A percentile compares a stretch with the other conserved stretches of the same genome.
These are phyloP conservation scores for Nothocercus julius DNA, from an alignment of 2,113 vertebrate genomes.

Conservation along the genomic window DNA sequence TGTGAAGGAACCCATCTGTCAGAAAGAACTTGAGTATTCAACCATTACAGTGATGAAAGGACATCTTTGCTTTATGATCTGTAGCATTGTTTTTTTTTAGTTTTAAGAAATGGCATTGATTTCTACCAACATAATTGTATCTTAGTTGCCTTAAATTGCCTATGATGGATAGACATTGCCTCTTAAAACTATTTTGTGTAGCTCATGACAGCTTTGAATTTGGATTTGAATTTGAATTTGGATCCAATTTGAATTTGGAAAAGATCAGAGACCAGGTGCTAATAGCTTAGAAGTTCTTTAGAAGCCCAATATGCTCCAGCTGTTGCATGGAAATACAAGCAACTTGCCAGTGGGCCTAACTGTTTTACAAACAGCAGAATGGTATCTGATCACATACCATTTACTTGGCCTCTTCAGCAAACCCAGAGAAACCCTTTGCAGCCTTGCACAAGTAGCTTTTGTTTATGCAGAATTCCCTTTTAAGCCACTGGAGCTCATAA, in stretches of 20 bases:
- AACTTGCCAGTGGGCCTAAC: background rate
- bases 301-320: background rate
- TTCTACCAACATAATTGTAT: background rate
- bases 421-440: background rate
- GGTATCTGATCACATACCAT: accelerated
- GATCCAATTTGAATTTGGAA: background rate
- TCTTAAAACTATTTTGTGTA: background rate
- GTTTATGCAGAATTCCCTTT: background rate
- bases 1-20: background rate
- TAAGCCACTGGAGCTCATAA: background rate
- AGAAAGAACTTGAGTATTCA: background rate
- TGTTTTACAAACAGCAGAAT: background rate
- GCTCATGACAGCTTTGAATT: background rate
- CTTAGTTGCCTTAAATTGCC: background rate
- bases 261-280: background rate
- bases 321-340: background rate
- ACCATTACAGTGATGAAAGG: background rate
- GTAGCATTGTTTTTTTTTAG: background rate
- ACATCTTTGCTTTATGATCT: background rate
- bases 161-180: background rate
- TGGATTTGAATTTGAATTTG: background rate
- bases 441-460: background rate
- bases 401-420: background rate
- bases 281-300: background rate
- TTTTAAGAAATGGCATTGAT: background rate